Evolutionary conservation across 1,140 invertebrate species (phyloP).

Genomic region (Trichomalopsis sarcophagae): DNA sequence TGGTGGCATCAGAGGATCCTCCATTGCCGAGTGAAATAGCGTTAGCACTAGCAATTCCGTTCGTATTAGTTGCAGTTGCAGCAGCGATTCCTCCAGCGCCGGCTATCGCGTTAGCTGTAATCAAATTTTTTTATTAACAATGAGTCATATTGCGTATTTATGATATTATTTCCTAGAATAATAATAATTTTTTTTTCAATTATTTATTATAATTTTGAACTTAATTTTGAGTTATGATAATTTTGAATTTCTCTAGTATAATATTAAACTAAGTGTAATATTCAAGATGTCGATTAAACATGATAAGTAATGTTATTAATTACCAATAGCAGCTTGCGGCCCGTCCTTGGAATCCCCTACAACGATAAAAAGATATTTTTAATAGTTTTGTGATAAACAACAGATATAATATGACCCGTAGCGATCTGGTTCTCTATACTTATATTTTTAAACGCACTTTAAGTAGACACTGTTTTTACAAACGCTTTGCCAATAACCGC

Average conservation of each 20-base stretch:
- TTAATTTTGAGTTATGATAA: too few species aligned
- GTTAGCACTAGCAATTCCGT: constrained; percentile 38
- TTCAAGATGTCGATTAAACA: too few species aligned
- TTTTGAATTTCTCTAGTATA: too few species aligned
- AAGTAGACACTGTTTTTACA: too few species aligned
- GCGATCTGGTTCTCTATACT: too few species aligned
- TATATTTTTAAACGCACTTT: neutral
- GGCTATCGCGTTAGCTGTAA: constrained; percentile 26
- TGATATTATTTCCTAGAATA: too few species aligned
- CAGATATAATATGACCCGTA: neutral
- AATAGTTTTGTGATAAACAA: neutral
- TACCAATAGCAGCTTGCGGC: constrained; percentile 22
- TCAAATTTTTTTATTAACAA: neutral
- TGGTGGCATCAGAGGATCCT: neutral
- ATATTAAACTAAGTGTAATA: too few species aligned
- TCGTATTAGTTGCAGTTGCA: constrained; percentile 24
- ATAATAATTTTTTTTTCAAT: too few species aligned
- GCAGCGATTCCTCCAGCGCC: constrained; percentile 28
- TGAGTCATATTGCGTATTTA: too few species aligned
- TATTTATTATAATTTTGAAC: too few species aligned
- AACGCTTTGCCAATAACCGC: too few species aligned
- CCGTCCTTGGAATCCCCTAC: constrained; percentile 26
- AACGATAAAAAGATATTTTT: neutral
- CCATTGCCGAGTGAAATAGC: constrained; percentile 10
- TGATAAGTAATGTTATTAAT: neutral